Conservation (phyloP, 2,797 vertebrate genomes). For the Pseudomugil tenellus region DNA sequence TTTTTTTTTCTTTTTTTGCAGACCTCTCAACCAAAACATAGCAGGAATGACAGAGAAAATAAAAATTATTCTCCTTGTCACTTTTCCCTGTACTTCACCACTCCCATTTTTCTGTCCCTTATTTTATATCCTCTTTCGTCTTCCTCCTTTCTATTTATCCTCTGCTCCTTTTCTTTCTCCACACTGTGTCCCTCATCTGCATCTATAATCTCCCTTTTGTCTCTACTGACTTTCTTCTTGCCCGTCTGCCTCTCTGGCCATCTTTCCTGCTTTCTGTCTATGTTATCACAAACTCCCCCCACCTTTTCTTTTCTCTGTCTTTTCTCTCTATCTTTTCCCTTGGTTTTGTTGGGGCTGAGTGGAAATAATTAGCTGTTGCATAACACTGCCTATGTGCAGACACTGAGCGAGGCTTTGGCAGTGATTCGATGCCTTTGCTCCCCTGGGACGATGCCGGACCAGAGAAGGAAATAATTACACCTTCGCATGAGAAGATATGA, state of each 20-base stretch:
- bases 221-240: background rate
- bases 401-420: constrained; percentile 74
- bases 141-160: background rate
- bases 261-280: constrained; percentile 24
- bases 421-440: constrained; percentile 55
- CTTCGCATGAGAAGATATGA: constrained; percentile 64
- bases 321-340: constrained; percentile 30
- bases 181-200: constrained; percentile 14
- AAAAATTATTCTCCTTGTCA: background rate
- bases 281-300: constrained; percentile 39
- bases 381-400: constrained; percentile 76
- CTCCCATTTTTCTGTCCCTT: background rate
- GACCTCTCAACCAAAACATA: constrained; percentile 27
- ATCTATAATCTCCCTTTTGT: constrained; percentile 19
- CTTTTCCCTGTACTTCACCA: background rate
- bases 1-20: constrained; percentile 27
- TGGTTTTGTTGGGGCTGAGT: constrained; percentile 66
- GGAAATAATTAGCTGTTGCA: constrained; percentile 81
- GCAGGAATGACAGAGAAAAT: background rate
- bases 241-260: background rate
- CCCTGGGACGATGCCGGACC: constrained; percentile 52
- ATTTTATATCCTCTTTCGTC: constrained; percentile 6
- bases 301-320: constrained; percentile 20
- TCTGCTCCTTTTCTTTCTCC: constrained; percentile 6
- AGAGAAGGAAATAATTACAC: constrained; percentile 77